These are phyloP conservation scores for Calliopum simillimum DNA, from an alignment of 2,888 invertebrate genomes.

Conservation along the genomic window DNA sequence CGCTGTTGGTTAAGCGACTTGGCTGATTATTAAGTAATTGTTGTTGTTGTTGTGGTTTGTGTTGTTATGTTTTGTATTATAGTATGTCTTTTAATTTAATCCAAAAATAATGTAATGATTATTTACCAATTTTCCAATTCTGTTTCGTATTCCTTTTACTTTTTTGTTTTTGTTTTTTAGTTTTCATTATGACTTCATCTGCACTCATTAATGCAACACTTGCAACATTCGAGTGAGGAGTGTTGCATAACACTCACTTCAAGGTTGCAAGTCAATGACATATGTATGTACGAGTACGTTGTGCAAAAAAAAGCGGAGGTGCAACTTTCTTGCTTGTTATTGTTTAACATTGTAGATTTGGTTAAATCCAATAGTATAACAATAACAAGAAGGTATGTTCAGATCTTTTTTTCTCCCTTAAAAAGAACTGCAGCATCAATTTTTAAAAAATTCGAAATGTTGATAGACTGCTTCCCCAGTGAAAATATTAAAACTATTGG, in stretches of 20 bases:
- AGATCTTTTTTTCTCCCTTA: neutral
- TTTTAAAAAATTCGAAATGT: too few species aligned
- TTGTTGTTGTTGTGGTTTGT: neutral
- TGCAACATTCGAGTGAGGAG: too few species aligned
- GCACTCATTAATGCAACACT: too few species aligned
- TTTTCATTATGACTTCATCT: too few species aligned
- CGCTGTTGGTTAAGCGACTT: neutral
- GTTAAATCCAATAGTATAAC: neutral
- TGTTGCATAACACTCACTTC: conserved; percentile 26
- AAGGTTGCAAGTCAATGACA: conserved; percentile 32
- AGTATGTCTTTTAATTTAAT: neutral
- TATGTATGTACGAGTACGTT: too few species aligned
- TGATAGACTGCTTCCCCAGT: too few species aligned
- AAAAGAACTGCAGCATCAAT: neutral
- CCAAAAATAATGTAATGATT: neutral
- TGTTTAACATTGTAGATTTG: neutral
- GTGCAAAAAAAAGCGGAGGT: neutral
- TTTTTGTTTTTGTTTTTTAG: neutral
- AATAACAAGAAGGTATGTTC: neutral
- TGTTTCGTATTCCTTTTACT: conserved; percentile 27
- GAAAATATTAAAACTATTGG: too few species aligned
- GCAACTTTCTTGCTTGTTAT: neutral
- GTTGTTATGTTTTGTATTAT: neutral
- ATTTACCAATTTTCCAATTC: neutral
- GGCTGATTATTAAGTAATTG: neutral